These are phyloP conservation scores for Megalops cyprinoides DNA, from an alignment of 2,797 vertebrate species.

Conservation along the genomic window DNA sequence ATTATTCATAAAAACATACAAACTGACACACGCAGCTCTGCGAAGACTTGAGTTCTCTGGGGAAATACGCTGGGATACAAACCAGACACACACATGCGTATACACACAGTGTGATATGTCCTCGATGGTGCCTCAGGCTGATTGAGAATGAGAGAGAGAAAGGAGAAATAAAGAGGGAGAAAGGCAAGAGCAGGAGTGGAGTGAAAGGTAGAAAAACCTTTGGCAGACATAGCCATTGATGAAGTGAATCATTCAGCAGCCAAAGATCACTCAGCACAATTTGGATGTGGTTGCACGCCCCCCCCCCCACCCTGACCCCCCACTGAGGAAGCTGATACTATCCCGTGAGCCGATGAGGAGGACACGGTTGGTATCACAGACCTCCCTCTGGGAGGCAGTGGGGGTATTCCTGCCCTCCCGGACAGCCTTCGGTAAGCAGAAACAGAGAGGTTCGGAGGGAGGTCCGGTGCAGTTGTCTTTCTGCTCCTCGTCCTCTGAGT, in stretches of 20 bases:
- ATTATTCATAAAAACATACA: conserved; percentile 31
- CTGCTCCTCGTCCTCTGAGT: conserved; percentile 26
- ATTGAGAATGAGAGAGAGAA: not conserved
- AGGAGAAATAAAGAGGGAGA: conserved; percentile 14
- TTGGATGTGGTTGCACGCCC: conserved; percentile 10
- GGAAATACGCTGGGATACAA: not conserved
- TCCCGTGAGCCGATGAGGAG: too few relatives aligned
- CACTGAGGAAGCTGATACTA: not conserved
- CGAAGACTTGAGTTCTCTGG: not conserved
- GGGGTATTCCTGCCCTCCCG: conserved; percentile 38
- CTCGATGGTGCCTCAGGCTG: not conserved
- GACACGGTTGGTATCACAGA: not conserved
- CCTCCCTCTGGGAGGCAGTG: conserved; percentile 27
- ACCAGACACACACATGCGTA: not conserved
- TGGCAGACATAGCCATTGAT: too few relatives aligned
- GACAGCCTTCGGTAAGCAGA: conserved; percentile 33
- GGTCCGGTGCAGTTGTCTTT: conserved; percentile 36
- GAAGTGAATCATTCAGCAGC: too few relatives aligned
- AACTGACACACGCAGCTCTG: too few relatives aligned
- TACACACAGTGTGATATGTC: not conserved
- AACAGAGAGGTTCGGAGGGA: conserved; percentile 32
- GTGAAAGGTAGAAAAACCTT: too few relatives aligned
- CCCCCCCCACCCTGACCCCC: not conserved
- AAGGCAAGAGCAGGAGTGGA: too few relatives aligned
- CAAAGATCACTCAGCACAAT: conserved; percentile 21